phyloP scores from a whole-genome alignment of 1,140 invertebrate genomes.

The Drosophila persimilis region DNA sequence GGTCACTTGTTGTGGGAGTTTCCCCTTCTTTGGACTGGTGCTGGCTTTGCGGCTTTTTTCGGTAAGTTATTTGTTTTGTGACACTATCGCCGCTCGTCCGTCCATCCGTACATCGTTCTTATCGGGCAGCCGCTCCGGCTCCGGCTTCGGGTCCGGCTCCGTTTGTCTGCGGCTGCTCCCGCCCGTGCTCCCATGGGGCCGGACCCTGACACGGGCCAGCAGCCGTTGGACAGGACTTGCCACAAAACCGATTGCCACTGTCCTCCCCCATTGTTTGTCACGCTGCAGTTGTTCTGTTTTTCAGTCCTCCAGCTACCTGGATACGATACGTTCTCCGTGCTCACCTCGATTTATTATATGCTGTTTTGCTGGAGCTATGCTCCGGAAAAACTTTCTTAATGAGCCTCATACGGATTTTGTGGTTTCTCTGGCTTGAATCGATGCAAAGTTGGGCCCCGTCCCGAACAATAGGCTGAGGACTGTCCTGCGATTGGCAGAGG shows the following conservation, averaged over 20 bases:
- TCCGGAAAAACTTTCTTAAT: slow-evolving; percentile 54
- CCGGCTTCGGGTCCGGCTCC: slow-evolving; percentile 5
- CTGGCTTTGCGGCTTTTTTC: slow-evolving; percentile 67
- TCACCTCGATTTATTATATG: slow-evolving; percentile 65
- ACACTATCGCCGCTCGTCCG: slow-evolving; percentile 52
- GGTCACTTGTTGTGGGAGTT: slow-evolving; percentile 51
- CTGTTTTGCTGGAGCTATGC: slow-evolving; percentile 22
- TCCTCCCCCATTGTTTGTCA: slow-evolving; percentile 57
- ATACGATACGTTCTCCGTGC: slow-evolving; percentile 16
- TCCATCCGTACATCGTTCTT: slow-evolving; percentile 13
- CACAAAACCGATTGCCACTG: slow-evolving; percentile 58
- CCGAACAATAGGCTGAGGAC: slow-evolving; percentile 6
- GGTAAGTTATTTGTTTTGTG: slow-evolving; percentile 74
- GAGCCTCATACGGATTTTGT: slow-evolving; percentile 54
- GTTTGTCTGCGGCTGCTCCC: slow-evolving; percentile 15
- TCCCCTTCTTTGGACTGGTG: slow-evolving; percentile 22
- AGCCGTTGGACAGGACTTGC: slow-evolving; percentile 14
- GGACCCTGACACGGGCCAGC: slow-evolving; percentile 45
- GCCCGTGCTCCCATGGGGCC: slow-evolving; percentile 3
- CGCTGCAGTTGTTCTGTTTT: slow-evolving; percentile 56
- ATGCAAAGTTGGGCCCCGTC: slow-evolving; percentile 15
- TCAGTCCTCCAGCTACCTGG: slow-evolving; percentile 25
- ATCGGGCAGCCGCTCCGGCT: slow-evolving; percentile 11
- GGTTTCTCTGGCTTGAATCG: slow-evolving; percentile 30
- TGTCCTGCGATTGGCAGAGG: slow-evolving; percentile 3